These are phyloP conservation scores for Theristicus caerulescens DNA, from an alignment of 2,113 vertebrate species.

Conservation along the genomic window DNA sequence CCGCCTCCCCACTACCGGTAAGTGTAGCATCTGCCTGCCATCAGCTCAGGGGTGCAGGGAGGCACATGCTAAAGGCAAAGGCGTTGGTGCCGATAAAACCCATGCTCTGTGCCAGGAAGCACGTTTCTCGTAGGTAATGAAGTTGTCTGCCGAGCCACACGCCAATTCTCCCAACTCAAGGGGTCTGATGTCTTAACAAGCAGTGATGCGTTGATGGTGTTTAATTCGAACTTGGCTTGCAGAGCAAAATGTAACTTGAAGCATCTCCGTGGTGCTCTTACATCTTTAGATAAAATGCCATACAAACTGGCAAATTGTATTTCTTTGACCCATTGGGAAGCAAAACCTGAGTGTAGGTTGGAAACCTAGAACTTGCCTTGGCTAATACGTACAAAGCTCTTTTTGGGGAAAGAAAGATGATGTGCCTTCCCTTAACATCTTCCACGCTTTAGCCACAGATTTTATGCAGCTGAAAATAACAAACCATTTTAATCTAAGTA, in stretches of 20 bases:
- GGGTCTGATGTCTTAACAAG: background rate
- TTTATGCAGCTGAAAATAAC: background rate
- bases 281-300: background rate
- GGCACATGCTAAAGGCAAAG: background rate
- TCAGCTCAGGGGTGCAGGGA: background rate
- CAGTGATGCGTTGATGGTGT: background rate
- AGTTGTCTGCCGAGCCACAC: fast-evolving
- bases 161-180: fast-evolving
- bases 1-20: fast-evolving
- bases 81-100: fast-evolving
- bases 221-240: fast-evolving
- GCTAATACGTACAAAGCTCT: background rate
- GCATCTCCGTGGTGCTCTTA: fast-evolving
- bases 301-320: background rate
- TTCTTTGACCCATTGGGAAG: background rate
- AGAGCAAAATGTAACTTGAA: background rate
- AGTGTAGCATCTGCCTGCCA: background rate
- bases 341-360: background rate
- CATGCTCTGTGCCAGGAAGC: background rate
- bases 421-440: fast-evolving
- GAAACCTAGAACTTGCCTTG: background rate
- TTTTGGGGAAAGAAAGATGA: background rate
- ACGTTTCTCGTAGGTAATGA: fast-evolving
- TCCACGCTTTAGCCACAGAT: background rate
- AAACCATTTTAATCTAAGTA: conserved; percentile 55